Conservation (phyloP, 30 jellyfish, hydroid and myxozoan genomes). For the Calvadosia cruxmelitensis region DNA sequence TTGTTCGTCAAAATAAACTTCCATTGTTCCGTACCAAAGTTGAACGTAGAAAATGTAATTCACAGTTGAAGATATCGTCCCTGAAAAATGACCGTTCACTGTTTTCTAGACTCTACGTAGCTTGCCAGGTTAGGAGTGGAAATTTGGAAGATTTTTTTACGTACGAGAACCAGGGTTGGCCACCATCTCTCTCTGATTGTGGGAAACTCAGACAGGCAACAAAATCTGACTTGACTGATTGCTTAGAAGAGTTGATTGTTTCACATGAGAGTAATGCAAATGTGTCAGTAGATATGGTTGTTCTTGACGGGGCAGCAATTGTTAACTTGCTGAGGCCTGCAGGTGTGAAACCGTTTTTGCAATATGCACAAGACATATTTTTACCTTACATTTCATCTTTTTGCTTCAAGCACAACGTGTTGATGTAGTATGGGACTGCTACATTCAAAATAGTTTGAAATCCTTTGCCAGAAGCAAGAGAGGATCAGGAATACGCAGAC, state of each 20-base stretch:
- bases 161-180: constrained; percentile 37
- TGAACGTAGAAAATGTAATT: constrained; percentile 2
- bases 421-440: constrained; percentile 38
- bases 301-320: constrained; percentile 29
- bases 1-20: not conserved
- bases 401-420: constrained; percentile 7
- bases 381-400: constrained; percentile 1
- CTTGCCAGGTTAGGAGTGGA: constrained; percentile 30
- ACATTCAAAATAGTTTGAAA: constrained; percentile 13
- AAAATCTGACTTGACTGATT: constrained; percentile 23
- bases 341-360: constrained; percentile 14
- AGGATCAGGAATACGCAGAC: constrained; percentile 23
- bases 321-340: constrained; percentile 10
- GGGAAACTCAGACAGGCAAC: constrained; percentile 26
- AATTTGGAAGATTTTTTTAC: constrained; percentile 31
- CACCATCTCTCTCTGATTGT: constrained; percentile 35
- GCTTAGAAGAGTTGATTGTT: constrained; percentile 1
- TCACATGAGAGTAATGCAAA: not conserved
- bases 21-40: constrained; percentile 1
- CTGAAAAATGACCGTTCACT: constrained; percentile 23
- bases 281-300: not conserved
- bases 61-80: constrained; percentile 11
- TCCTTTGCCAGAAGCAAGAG: constrained; percentile 9
- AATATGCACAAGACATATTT: constrained; percentile 1
- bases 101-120: constrained; percentile 22